Percentiles rank a stretch among this genome's conserved stretches.
These are phyloP conservation scores for Calyptommatus sinebrachiatus DNA, from an alignment of 2,113 vertebrate genomes.

Conservation along the genomic window DNA sequence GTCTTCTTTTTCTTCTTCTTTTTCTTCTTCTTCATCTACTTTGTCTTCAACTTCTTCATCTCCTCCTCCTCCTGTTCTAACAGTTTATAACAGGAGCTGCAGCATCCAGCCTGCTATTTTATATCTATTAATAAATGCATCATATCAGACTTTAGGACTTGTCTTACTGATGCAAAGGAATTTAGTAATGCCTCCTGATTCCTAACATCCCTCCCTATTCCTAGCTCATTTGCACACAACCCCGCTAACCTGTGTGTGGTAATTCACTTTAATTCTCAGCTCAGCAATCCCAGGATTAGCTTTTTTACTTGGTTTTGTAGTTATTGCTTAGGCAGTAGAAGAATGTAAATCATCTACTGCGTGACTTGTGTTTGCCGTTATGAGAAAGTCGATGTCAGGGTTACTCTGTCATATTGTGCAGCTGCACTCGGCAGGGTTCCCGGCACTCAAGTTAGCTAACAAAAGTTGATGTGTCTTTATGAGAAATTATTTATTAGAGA, in stretches of 20 bases:
- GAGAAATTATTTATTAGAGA: conserved; percentile 33
- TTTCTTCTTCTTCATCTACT: too few relatives aligned
- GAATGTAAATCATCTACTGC: conserved; percentile 10
- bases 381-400: conserved; percentile 14
- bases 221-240: neutral
- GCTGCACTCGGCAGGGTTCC: neutral
- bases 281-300: neutral
- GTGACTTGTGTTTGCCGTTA: conserved; percentile 1
- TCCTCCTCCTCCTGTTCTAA: neutral
- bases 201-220: neutral
- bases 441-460: conserved; percentile 23
- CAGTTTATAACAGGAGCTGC: neutral
- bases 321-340: conserved; percentile 21
- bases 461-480: conserved; percentile 13
- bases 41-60: too few relatives aligned
- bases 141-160: neutral
- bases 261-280: conserved; percentile 33
- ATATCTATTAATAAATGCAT: neutral
- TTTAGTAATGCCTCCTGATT: neutral
- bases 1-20: too few relatives aligned
- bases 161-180: conserved; percentile 14
- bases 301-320: neutral
- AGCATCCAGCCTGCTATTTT: neutral
- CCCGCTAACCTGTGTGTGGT: conserved; percentile 1
- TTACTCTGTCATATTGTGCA: conserved; percentile 27